Evolutionary conservation across 2,888 invertebrate genomes (phyloP).

Genomic region (Tetranychus piercei): DNA sequence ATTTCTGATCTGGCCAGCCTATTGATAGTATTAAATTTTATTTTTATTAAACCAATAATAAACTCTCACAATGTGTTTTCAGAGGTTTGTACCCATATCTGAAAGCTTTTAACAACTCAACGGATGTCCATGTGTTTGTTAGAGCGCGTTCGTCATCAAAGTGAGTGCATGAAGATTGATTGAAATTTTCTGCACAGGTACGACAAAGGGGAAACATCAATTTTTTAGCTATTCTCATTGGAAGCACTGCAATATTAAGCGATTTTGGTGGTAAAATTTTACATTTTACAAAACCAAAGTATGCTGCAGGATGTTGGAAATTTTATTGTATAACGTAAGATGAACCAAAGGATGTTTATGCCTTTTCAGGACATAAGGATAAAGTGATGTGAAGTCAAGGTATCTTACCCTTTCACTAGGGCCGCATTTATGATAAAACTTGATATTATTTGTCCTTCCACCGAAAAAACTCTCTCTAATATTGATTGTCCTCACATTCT

Average conservation of each 20-base stretch:
- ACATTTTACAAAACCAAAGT: conserved; percentile 29
- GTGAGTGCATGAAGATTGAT: conserved; percentile 25
- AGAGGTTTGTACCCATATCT: conserved; percentile 27
- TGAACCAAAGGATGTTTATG: conserved; percentile 27
- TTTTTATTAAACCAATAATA: too few species aligned
- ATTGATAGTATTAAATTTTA: too few species aligned
- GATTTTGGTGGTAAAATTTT: conserved; percentile 27
- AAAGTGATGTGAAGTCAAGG: conserved; percentile 28
- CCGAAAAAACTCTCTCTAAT: conserved; percentile 28
- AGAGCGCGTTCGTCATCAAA: conserved; percentile 26
- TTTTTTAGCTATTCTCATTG: conserved; percentile 25
- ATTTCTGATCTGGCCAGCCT: too few species aligned
- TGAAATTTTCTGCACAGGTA: conserved; percentile 24
- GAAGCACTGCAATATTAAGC: conserved; percentile 29
- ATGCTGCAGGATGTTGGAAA: conserved; percentile 18
- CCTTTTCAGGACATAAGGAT: conserved; percentile 25
- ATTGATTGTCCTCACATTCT: not conserved
- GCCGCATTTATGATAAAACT: conserved; percentile 25
- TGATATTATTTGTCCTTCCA: conserved; percentile 28
- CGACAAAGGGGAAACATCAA: conserved; percentile 28
- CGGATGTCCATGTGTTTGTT: conserved; percentile 28
- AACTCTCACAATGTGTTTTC: too few species aligned
- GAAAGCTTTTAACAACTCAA: conserved; percentile 28
- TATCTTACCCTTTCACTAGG: conserved; percentile 21
- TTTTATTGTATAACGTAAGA: conserved; percentile 25